Evolutionary conservation across 1,140 invertebrate genomes (phyloP).

Genomic region (Brachionus sp.): DNA sequence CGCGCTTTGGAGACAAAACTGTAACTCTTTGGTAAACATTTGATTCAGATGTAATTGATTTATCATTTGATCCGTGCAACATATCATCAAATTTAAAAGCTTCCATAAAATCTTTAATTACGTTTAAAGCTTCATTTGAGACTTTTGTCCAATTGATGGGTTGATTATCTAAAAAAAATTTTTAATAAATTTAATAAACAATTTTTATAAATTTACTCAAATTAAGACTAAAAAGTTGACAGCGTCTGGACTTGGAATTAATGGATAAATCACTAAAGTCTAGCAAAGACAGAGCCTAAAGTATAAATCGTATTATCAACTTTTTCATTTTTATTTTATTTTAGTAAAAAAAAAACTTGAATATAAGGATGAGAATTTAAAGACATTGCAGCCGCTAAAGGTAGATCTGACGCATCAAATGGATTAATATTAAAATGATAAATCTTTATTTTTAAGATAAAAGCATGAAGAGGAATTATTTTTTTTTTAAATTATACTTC

Average conservation of each 20-base stretch:
- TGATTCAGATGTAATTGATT: neutral
- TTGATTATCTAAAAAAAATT: neutral
- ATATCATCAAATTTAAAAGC: slow-evolving; percentile 6
- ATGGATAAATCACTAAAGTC: neutral
- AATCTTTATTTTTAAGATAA: neutral
- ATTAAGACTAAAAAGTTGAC: slow-evolving; percentile 8
- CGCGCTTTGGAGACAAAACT: neutral
- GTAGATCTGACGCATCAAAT: neutral
- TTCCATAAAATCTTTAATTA: slow-evolving; percentile 33
- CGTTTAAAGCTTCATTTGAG: slow-evolving; percentile 31
- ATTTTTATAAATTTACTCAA: neutral
- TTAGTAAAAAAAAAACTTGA: neutral
- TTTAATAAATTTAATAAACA: neutral
- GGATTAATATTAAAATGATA: slow-evolving; percentile 43
- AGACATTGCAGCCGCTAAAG: neutral
- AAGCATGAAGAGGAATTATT: neutral
- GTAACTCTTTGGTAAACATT: neutral
- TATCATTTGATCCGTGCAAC: neutral
- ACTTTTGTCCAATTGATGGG: slow-evolving; percentile 40
- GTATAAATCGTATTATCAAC: neutral
- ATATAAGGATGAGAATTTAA: slow-evolving; percentile 36
- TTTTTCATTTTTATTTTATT: neutral
- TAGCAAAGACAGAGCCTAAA: slow-evolving; percentile 8
- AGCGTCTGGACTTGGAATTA: neutral
- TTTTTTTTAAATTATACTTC: slow-evolving; percentile 2